These are phyloP conservation scores for Chionomys nivalis DNA, from an alignment of 2,113 vertebrate genomes.

Conservation along the genomic window DNA sequence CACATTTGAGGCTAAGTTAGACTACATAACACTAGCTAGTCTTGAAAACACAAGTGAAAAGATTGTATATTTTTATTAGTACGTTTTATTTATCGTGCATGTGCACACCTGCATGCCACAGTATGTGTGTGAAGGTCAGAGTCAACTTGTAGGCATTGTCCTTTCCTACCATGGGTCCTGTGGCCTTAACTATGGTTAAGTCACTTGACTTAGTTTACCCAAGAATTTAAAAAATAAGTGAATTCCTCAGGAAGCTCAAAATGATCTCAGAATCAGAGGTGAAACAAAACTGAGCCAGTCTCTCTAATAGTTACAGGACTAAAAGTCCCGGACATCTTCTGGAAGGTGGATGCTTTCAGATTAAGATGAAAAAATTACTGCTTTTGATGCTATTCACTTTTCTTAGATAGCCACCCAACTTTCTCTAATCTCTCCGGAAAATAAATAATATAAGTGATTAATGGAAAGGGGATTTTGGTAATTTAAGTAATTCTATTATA, in stretches of 20 bases:
- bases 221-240: neutral
- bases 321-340: neutral
- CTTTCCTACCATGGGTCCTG: neutral
- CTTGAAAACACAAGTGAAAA: neutral
- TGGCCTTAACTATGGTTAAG: neutral
- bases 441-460: neutral
- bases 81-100: neutral
- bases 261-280: slow-evolving; percentile 3
- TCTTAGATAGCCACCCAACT: neutral
- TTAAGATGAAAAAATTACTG: neutral
- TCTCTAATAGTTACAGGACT: neutral
- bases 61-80: neutral
- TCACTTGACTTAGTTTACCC: neutral
- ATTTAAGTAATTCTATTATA: slow-evolving; percentile 1
- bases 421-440: neutral
- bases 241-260: slow-evolving; percentile 8
- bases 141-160: neutral
- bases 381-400: neutral
- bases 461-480: neutral
- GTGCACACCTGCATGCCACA: neutral
- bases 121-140: neutral
- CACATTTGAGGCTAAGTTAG: neutral
- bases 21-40: neutral
- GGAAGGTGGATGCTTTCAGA: neutral
- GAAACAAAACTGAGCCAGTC: neutral